phyloP scores from a whole-genome alignment of 2,797 vertebrate genomes.

The Macropodus opercularis region DNA sequence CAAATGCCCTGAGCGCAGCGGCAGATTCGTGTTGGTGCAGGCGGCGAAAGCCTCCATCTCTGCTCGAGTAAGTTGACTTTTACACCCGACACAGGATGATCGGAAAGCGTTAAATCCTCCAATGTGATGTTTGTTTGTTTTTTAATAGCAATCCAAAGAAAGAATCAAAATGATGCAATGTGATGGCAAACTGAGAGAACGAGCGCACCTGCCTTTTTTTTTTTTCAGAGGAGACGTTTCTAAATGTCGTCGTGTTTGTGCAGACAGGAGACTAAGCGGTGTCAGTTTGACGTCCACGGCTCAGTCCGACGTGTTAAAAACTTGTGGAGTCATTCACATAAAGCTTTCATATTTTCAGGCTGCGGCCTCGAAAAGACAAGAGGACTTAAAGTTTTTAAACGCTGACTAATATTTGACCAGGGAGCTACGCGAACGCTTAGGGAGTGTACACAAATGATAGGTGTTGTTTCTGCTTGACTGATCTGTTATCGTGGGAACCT shows the following conservation, averaged over 20 bases:
- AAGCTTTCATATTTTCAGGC: constrained; percentile 16
- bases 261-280: accelerated
- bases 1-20: constrained; percentile 34
- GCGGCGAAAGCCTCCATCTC: constrained; percentile 48
- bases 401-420: too few relatives aligned
- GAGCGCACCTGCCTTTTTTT: constrained; percentile 24
- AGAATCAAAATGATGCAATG: constrained; percentile 5
- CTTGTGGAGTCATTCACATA: constrained; percentile 40
- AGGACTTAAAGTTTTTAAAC: neutral
- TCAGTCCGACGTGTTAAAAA: constrained; percentile 40
- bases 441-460: constrained; percentile 19
- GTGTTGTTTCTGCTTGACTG: too few relatives aligned
- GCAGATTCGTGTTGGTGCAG: constrained; percentile 36
- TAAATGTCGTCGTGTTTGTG: neutral
- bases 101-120: neutral
- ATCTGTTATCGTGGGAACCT: too few relatives aligned
- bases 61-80: constrained; percentile 64
- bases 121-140: accelerated
- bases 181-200: constrained; percentile 4
- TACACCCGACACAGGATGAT: constrained; percentile 23
- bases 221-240: too few relatives aligned
- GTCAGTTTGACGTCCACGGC: constrained; percentile 26
- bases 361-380: neutral
- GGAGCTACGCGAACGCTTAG: too few relatives aligned
- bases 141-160: neutral